phyloP scores from a whole-genome alignment of 2,113 vertebrate genomes.

The Lycaon pictus region DNA sequence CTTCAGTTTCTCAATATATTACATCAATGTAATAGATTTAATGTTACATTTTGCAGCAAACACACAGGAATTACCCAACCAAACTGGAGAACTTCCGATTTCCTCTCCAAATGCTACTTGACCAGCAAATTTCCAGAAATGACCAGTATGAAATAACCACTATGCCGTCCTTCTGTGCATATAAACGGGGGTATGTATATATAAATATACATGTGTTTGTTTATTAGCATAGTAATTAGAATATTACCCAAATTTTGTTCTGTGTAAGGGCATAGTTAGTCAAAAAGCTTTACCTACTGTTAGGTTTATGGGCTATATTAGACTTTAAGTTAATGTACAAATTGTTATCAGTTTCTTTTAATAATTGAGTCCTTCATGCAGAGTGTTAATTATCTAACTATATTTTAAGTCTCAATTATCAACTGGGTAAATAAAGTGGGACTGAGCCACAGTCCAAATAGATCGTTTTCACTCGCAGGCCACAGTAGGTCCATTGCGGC shows the following conservation, averaged over 20 bases:
- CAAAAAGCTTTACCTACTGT: not conserved
- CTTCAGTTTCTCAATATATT: not conserved
- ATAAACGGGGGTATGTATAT: not conserved
- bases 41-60: not conserved
- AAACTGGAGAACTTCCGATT: not conserved
- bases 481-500: not conserved
- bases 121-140: not conserved
- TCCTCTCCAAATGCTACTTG: not conserved
- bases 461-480: not conserved
- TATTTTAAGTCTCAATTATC: conserved; percentile 2
- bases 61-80: not conserved
- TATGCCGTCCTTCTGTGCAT: not conserved
- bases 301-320: conserved; percentile 41
- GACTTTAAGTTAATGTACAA: not conserved
- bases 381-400: not conserved
- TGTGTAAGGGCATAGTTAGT: not conserved
- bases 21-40: not conserved
- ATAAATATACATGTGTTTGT: not conserved
- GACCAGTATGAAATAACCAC: not conserved
- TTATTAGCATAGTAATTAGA: not conserved
- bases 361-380: not conserved
- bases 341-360: conserved; percentile 12
- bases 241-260: conserved; percentile 16
- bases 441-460: not conserved
- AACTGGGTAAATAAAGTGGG: not conserved